Base-by-base conservation (phyloP, 30 jellyfish, hydroid and myxozoan species). In the Nemopilema nomurai region DNA sequence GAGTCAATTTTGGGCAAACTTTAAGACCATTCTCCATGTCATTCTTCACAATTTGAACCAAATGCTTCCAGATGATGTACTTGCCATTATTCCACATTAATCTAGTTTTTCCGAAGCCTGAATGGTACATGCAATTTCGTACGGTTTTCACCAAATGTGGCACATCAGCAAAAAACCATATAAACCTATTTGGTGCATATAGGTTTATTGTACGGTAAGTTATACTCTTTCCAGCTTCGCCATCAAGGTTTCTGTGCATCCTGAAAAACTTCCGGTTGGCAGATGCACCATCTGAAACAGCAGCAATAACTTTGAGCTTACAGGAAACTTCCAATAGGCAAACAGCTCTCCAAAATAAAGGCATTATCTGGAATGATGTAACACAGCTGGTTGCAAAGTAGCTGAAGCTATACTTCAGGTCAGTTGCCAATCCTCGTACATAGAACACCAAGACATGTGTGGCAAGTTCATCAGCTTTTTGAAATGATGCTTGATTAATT, bases 291-390 rank as follows among this genome's bases (percentile, higher is more conserved):
- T 90, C 97, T 63, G 70, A 79, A 8, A 49, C 51, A n/a, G 67
- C 69, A 16, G 88, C 88, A 24, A 79, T 64, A 28, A 62, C 88
- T 30, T 31, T 7, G 28, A 79, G 67, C 17, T 79, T 29, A 62
- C 89, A 79, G 19, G 81, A 57, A 8, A 22, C 4, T 41, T 79
- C 89, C 71, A 63, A 28, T 6, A 79, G 26, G 16, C 33, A 28
- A 16, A 79, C 79, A 64, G 90, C 96, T 65, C 68, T 52, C 95
- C 97, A 90, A 49, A 90, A 89, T 67, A 89, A 28, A 8, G 87
- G 51, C 28, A 71, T 25, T 6, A 90, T 1, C 31, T 82, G 91
- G 33, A 22, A 18, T 6, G 69, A 27, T 22, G 80, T 8, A 16
- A 62, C 81, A 16, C 72, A 53, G 3, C 31, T 31, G 21, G 92